Evolutionary conservation across 2,797 vertebrate species (phyloP), one percentile per base, ranked within the genome.

Genomic region (Adrianichthys oophorus): DNA sequence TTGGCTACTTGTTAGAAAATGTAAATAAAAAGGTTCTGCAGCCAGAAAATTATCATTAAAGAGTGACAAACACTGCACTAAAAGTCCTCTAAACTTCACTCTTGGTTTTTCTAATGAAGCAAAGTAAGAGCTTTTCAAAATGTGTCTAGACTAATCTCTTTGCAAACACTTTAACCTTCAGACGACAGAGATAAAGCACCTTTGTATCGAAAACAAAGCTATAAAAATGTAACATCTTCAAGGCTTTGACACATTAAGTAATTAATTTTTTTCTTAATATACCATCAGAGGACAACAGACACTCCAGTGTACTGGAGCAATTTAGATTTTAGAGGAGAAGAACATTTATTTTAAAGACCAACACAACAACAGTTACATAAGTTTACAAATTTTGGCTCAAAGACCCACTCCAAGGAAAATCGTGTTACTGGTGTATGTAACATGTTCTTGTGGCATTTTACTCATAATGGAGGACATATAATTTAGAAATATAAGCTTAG

Each of bases 321-420:
- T 66, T 78, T 63, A 77, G 77, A 80, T 81, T 75, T 85, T 65
- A 70, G 40, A 43, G 37, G 17, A 55, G 62, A 59, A 42, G 18
- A 63, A 68, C 59, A 62, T 37, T 41, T 59, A 59, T 54, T 67
- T 41, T 46, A 62, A 68, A 68, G n/a, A 43, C 37, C 62, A 71
- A 46, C 43, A 32, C 10, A 32, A 12, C 10, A 32, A 32, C 32
- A 32, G 10, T 12, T 12, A 32, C 26, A 26, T 1, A 32, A 12
- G 32, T 32, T 10, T 32, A 13, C 32, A 32, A 32, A 32, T 32
- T 10, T 32, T 13, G 32, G 8, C 32, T 32, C 3, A 32, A 32
- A 32, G 32, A 32, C 32, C 32, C 10, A 32, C 32, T 32, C 32
- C 32, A 32, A 13, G 3, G 26, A 26, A 26, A 26, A 26, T 19